Evolutionary conservation across 2,888 invertebrate species (phyloP).

Genomic region (Mythimna ferrago): DNA sequence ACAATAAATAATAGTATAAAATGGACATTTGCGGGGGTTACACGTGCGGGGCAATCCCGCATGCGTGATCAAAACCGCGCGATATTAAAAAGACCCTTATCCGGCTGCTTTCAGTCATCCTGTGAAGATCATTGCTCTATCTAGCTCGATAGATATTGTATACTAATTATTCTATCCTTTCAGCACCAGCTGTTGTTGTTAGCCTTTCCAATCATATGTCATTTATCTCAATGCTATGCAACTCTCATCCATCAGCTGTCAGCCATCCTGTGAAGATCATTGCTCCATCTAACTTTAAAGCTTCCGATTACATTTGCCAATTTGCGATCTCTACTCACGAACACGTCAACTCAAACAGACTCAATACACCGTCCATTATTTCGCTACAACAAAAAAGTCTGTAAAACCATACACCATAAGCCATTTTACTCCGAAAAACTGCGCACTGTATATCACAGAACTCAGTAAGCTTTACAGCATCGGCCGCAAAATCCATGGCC

Average conservation of each 20-base stretch:
- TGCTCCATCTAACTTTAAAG: not conserved
- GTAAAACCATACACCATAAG: not conserved
- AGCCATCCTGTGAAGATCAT: not conserved
- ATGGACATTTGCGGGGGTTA: too few species aligned
- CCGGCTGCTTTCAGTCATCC: too few species aligned
- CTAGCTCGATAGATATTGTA: not conserved
- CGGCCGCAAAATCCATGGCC: not conserved
- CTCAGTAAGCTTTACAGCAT: slow-evolving; percentile 2
- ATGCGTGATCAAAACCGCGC: too few species aligned
- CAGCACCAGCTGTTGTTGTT: not conserved
- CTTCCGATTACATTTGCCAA: not conserved
- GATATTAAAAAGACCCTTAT: too few species aligned
- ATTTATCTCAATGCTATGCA: not conserved
- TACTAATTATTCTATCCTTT: not conserved
- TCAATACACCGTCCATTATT: not conserved
- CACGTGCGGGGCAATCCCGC: too few species aligned
- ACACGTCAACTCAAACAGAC: not conserved
- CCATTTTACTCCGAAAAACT: not conserved
- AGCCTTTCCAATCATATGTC: not conserved
- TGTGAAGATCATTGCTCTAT: too few species aligned
- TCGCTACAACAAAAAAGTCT: not conserved
- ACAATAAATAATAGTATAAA: too few species aligned
- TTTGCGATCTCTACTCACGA: not conserved
- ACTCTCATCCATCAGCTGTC: not conserved
- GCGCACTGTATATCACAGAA: not conserved